Conservation (phyloP, 2,888 invertebrate genomes). For the Apotomis turbidana region DNA sequence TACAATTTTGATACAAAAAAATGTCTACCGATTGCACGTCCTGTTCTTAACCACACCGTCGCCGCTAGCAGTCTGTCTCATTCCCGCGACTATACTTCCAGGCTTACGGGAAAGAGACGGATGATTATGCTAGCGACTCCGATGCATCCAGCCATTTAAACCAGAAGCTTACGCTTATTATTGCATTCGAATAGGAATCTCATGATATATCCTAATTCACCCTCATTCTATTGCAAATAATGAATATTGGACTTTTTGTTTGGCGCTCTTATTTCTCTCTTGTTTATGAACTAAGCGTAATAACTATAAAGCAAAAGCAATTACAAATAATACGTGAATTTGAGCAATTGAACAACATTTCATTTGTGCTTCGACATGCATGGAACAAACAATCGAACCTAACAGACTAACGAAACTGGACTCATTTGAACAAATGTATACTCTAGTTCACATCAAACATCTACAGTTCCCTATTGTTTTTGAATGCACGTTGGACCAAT, state of each 20-base stretch:
- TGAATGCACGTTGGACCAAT: constrained; percentile 39
- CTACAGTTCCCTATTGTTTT: constrained; percentile 35
- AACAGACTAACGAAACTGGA: constrained; percentile 25
- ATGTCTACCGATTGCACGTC: constrained; percentile 30
- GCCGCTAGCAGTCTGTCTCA: constrained; percentile 1
- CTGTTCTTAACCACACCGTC: neutral
- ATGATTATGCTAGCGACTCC: constrained; percentile 2
- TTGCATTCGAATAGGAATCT: constrained; percentile 37
- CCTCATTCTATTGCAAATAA: constrained; percentile 22
- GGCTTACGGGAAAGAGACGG: neutral
- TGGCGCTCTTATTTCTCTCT: constrained; percentile 38
- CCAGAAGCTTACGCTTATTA: constrained; percentile 38
- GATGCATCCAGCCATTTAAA: constrained; percentile 20
- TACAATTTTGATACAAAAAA: constrained; percentile 56
- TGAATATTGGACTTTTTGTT: constrained; percentile 30
- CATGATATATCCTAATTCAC: constrained; percentile 45
- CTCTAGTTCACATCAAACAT: constrained; percentile 37
- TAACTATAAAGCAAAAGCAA: constrained; percentile 32
- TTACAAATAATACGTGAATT: constrained; percentile 48
- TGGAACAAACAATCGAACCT: constrained; percentile 43
- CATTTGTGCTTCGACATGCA: constrained; percentile 61
- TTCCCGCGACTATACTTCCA: neutral
- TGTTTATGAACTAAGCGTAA: constrained; percentile 46
- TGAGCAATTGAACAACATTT: constrained; percentile 62
- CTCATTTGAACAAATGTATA: constrained; percentile 17